Conservation (phyloP, 2,113 vertebrate species). For the Morone saxatilis region DNA sequence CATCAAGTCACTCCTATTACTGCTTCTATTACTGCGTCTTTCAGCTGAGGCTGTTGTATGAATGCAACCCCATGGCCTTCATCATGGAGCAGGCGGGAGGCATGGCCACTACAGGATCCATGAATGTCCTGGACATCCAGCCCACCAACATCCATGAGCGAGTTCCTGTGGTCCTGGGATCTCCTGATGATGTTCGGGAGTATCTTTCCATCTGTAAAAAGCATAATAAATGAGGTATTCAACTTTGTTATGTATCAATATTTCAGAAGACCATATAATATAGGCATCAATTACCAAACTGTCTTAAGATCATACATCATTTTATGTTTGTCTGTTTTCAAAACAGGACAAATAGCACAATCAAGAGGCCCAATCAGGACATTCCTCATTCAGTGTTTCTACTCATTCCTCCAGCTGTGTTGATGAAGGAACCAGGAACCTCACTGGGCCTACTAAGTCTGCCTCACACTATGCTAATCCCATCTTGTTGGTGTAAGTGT, state of each 20-base stretch:
- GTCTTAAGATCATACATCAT: not conserved
- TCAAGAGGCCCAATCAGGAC: conserved; percentile 14
- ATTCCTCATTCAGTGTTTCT: not conserved
- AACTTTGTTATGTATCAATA: not conserved
- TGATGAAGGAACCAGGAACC: conserved; percentile 31
- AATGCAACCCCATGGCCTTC: conserved; percentile 98
- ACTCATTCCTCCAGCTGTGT: conserved; percentile 21
- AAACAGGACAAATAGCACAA: conserved; percentile 1
- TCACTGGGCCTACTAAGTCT: conserved; percentile 1
- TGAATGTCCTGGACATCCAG: conserved; percentile 91
- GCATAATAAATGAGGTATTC: conserved; percentile 84
- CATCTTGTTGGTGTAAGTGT: conserved; percentile 5
- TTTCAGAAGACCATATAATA: not conserved
- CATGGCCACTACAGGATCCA: conserved; percentile 91
- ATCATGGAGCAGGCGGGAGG: conserved; percentile 97
- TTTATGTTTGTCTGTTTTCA: not conserved
- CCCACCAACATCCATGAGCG: conserved; percentile 94
- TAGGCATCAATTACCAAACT: not conserved
- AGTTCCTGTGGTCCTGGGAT: conserved; percentile 93
- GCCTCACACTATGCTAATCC: conserved; percentile 5
- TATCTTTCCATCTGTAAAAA: conserved; percentile 92
- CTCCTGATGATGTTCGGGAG: conserved; percentile 94
- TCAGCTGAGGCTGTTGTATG: conserved; percentile 94
- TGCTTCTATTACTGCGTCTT: conserved; percentile 37
- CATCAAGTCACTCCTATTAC: not conserved